Conservation (phyloP, 2,888 invertebrate species). For the Myopa testacea region DNA sequence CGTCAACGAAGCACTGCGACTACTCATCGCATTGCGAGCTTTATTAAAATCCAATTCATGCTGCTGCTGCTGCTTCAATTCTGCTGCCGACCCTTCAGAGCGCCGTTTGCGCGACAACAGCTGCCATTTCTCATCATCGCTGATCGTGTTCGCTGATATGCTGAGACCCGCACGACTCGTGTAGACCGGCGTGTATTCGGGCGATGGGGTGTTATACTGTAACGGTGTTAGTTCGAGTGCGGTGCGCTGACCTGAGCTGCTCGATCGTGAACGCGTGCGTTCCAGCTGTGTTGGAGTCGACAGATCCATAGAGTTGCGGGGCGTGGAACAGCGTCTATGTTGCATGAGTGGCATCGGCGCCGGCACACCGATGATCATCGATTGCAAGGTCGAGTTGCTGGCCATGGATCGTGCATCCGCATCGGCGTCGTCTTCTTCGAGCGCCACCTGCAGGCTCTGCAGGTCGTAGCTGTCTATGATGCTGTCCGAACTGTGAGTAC, state of each 20-base stretch:
- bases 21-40: slow-evolving; percentile 48
- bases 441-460: slow-evolving; percentile 60
- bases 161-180: slow-evolving; percentile 64
- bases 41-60: slow-evolving; percentile 35
- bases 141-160: slow-evolving; percentile 57
- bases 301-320: slow-evolving; percentile 58
- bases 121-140: slow-evolving; percentile 68
- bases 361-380: slow-evolving; percentile 49
- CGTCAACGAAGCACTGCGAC: slow-evolving; percentile 54
- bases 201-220: slow-evolving; percentile 51
- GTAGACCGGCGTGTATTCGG: slow-evolving; percentile 67
- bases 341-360: slow-evolving; percentile 64
- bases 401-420: slow-evolving; percentile 48
- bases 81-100: slow-evolving; percentile 58
- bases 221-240: slow-evolving; percentile 64
- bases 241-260: slow-evolving; percentile 62
- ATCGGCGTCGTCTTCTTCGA: slow-evolving; percentile 51
- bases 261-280: slow-evolving; percentile 55
- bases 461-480: slow-evolving; percentile 56
- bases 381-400: slow-evolving; percentile 46
- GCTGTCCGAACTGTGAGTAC: slow-evolving; percentile 64
- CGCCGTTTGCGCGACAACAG: slow-evolving; percentile 65
- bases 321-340: slow-evolving; percentile 62
- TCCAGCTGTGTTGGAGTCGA: slow-evolving; percentile 49
- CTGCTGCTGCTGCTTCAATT: slow-evolving; percentile 47